Base-by-base conservation (phyloP, 2,113 vertebrate species). In the Anolis carolinensis region DNA sequence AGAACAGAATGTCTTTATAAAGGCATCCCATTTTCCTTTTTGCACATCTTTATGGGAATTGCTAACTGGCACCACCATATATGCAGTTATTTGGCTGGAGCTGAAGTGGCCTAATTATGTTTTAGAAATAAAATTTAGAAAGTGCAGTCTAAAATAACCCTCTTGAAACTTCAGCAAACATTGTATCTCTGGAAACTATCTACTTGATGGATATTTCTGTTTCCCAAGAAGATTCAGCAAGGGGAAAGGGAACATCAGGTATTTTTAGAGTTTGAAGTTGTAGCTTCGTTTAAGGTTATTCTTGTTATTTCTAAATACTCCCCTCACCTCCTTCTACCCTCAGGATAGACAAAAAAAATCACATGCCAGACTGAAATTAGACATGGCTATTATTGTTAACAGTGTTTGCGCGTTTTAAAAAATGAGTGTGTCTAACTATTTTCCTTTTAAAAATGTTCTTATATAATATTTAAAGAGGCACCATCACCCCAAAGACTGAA, bases 61-160 rank as follows among this genome's bases (percentile, higher is more conserved):
- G 63, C n/a, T 84, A 86, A 85, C 21, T 11, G 80, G 79, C 83
- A 84, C 84, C 83, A 86, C 88, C 85, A 27, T 84, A 55, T 62
- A 86, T 68, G 86, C 76, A 39, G 70, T 86, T 83, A 76, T 86
- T 95, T 94, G 92, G 89, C 89, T 87, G 79, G 88, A 73, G 82
- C 83, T 79, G 74, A 91, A 87, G 84, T 83, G 44, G 48, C 74
- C 70, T 87, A 71, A 85, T 79, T 91, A 65, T 88, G 71, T 88
- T 93, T 93, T 75, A 92, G 86, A 94, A 95, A 91, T 90, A 86
- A 78, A 91, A 1, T 75, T 44, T 81, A 91, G 90, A 87, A 93
- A 67, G 67, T 30, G 68, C 86, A 39, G 82, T 89, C 91, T 87
- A 85, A 87, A 93, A 89, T 83, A 91, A 89, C 81, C 82, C 77